These are phyloP conservation scores for Sisyra terminalis DNA, from an alignment of 2,888 invertebrate genomes.

Conservation along the genomic window DNA sequence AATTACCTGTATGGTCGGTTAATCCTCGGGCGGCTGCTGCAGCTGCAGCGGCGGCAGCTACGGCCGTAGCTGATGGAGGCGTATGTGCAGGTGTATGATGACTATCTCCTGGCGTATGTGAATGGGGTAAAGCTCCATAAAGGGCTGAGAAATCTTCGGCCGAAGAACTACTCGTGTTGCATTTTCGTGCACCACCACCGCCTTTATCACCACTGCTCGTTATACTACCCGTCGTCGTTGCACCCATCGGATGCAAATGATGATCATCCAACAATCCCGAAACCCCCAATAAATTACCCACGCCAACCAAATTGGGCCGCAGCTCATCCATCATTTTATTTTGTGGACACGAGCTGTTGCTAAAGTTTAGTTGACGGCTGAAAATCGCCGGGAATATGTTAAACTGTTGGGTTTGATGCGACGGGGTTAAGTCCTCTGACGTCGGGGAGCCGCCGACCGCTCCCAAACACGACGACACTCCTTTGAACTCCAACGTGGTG, in stretches of 20 bases:
- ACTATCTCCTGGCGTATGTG: conserved; percentile 19
- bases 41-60: conserved; percentile 13
- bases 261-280: conserved; percentile 68
- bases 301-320: conserved; percentile 64
- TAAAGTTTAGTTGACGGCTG: conserved; percentile 75
- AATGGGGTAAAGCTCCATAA: conserved; percentile 47
- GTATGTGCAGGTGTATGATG: conserved; percentile 53
- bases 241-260: conserved; percentile 38
- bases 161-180: conserved; percentile 63
- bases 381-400: conserved; percentile 86
- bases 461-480: conserved; percentile 48
- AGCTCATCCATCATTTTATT: conserved; percentile 78
- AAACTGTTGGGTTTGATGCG: conserved; percentile 58
- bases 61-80: conserved; percentile 37
- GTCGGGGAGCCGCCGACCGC: conserved; percentile 40
- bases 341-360: conserved; percentile 48
- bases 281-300: conserved; percentile 61
- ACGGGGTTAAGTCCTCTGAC: conserved; percentile 21
- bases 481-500: conserved; percentile 76
- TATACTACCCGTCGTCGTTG: conserved; percentile 14
- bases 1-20: conserved; percentile 27
- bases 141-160: conserved; percentile 80
- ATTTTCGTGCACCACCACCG: conserved; percentile 41
- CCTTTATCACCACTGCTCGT: conserved; percentile 21
- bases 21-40: conserved; percentile 22